Evolutionary conservation across 2,113 vertebrate species (phyloP).

Genomic region (Noctilio leporinus): DNA sequence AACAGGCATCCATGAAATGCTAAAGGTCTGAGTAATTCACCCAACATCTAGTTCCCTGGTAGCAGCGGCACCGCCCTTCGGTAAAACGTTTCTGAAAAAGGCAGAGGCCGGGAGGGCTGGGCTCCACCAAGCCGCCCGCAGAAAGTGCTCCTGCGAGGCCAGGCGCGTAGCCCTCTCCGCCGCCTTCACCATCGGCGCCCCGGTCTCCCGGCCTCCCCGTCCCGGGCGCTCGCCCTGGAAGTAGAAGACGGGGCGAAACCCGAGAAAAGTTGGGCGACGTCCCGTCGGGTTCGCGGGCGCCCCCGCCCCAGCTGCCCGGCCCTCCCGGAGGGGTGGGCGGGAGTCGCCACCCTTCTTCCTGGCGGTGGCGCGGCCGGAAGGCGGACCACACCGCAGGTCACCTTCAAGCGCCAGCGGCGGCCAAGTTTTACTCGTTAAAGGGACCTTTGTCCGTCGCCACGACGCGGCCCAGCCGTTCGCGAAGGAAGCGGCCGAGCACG

Average conservation of each 20-base stretch:
- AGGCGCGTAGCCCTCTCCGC: too few species aligned
- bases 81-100: background rate
- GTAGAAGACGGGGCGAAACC: too few species aligned
- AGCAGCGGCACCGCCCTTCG: background rate
- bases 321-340: background rate
- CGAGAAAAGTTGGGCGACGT: too few species aligned
- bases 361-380: background rate
- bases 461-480: background rate
- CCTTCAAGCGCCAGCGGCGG: background rate
- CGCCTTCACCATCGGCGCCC: too few species aligned
- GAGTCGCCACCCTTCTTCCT: background rate
- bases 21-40: background rate
- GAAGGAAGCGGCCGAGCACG: background rate
- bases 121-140: too few species aligned
- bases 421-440: conserved; percentile 40
- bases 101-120: background rate
- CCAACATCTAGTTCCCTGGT: background rate
- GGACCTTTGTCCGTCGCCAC: conserved; percentile 8
- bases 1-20: background rate
- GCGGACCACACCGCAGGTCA: conserved; percentile 20
- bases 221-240: too few species aligned
- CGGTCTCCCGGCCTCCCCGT: too few species aligned
- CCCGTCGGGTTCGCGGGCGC: too few species aligned
- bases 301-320: too few species aligned
- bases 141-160: too few species aligned